Percentiles rank a stretch among this genome's conserved stretches.
phyloP scores from a whole-genome alignment of 2,113 vertebrate species.

The Agapornis roseicollis region DNA sequence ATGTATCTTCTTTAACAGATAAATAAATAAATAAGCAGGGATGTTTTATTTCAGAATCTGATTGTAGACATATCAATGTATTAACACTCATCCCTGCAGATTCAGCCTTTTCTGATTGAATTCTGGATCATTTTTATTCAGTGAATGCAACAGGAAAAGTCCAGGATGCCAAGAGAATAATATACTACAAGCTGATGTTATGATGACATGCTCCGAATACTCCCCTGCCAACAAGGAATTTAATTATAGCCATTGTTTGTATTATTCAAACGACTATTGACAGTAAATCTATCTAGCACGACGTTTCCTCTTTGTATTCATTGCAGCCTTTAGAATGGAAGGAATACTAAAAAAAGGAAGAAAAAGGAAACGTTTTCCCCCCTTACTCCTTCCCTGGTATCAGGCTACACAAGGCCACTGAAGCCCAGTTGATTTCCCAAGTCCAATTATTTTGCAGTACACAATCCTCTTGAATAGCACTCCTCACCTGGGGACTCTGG shows the following conservation, averaged over 20 bases:
- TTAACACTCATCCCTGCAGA: constrained; percentile 48
- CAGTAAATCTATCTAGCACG: constrained; percentile 53
- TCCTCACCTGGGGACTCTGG: constrained; percentile 81
- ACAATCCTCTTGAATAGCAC: constrained; percentile 84
- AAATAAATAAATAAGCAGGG: constrained; percentile 36
- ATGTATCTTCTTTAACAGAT: constrained; percentile 29
- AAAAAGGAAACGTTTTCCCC: constrained; percentile 12
- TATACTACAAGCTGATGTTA: constrained; percentile 17
- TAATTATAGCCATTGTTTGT: constrained; percentile 76
- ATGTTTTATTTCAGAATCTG: constrained; percentile 71
- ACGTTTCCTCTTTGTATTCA: constrained; percentile 56
- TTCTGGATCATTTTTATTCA: constrained; percentile 55
- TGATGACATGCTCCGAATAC: constrained; percentile 53
- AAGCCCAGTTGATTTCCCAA: constrained; percentile 94
- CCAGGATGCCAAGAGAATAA: constrained; percentile 59
- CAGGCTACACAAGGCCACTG: constrained; percentile 80
- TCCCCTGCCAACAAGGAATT: constrained; percentile 64
- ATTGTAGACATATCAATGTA: constrained; percentile 52
- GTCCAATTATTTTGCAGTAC: constrained; percentile 92
- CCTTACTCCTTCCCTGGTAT: not conserved
- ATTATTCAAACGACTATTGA: constrained; percentile 69
- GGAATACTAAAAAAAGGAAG: not conserved
- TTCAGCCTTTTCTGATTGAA: constrained; percentile 58
- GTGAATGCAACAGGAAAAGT: constrained; percentile 37
- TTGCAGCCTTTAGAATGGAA: constrained; percentile 72